Evolutionary conservation across 2,888 invertebrate genomes (phyloP).

Genomic region (Pachymerium ferrugineum): DNA sequence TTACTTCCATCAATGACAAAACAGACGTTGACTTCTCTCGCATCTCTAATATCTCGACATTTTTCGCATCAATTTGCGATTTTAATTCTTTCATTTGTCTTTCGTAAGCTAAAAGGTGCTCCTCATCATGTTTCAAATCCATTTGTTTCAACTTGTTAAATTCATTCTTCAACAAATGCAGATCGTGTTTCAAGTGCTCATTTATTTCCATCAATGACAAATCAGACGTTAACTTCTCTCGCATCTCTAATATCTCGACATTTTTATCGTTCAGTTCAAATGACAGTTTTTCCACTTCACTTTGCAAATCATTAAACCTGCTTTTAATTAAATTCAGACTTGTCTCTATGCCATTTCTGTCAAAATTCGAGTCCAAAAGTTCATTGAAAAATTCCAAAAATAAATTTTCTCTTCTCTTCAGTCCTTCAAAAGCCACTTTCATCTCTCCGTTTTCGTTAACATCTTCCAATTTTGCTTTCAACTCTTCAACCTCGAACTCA

Average conservation of each 20-base stretch:
- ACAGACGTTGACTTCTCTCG: background rate
- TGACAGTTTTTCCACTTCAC: background rate
- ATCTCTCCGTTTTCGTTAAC: background rate
- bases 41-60: background rate
- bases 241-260: background rate
- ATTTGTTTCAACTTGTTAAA: background rate
- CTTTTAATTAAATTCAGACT: background rate
- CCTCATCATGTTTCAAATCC: no score
- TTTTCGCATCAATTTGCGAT: no score
- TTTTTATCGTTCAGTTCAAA: background rate
- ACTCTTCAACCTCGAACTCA: constrained; percentile 13
- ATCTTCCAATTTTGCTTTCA: constrained; percentile 20
- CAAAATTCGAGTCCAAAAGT: background rate
- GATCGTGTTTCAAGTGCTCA: background rate
- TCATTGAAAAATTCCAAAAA: background rate
- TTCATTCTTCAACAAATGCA: background rate
- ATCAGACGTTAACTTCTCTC: background rate
- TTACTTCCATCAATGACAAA: background rate
- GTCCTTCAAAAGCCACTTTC: background rate
- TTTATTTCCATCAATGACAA: background rate
- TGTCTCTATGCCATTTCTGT: background rate
- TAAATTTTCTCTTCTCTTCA: background rate
- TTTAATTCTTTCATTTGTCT: no score
- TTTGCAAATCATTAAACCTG: background rate
- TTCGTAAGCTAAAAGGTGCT: no score